Evolutionary conservation across 2,797 vertebrate genomes (phyloP), one percentile per base, ranked within the genome.

Genomic region (Picus viridis): DNA sequence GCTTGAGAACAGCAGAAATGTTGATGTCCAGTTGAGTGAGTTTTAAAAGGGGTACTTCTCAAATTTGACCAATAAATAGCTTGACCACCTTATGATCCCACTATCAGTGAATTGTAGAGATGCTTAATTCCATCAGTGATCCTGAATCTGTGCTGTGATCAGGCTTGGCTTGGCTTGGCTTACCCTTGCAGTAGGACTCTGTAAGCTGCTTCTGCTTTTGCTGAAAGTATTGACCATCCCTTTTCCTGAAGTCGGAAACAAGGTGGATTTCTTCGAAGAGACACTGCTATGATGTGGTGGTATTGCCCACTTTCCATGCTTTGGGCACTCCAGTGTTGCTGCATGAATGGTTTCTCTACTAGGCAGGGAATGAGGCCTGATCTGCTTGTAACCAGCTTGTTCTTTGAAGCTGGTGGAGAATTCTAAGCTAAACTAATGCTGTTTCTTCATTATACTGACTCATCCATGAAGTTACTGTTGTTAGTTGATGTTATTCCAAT

Each of bases 261-360:
- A 6, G 72, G 29, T 22, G 24, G n/a, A 61, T 71, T 26, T 71
- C 20, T 57, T 0, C 0, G 41, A 45, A 16, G 61, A 39, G 16
- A 2, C 23, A 1, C 12, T 0, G 5, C 26, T 34, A 2, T 59
- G 49, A 11, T 0, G 0, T 58, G 41, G 45, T 67, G 11, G 49
- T 36, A 5, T 7, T 88, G 57, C 47, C 32, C 3, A 0, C 12
- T 61, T 43, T 39, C 0, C 0, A 2, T 45, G 24, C 58, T 70
- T 41, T 53, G n/a, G n/a, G n/a, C 20, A 8, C 5, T 16, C 32
- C 11, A 2, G 1, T 2, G 4, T 26, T 68, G 24, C 75, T 61
- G n/a, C 9, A 27, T 29, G 18, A 24, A 6, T 49, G 30, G 36
- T 36, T 80, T 76, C 30, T 8, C 4, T 68, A 0, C 9, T 18